These are phyloP conservation scores for Chinchilla lanigera DNA, from an alignment of 2,113 vertebrate species.

Conservation along the genomic window DNA sequence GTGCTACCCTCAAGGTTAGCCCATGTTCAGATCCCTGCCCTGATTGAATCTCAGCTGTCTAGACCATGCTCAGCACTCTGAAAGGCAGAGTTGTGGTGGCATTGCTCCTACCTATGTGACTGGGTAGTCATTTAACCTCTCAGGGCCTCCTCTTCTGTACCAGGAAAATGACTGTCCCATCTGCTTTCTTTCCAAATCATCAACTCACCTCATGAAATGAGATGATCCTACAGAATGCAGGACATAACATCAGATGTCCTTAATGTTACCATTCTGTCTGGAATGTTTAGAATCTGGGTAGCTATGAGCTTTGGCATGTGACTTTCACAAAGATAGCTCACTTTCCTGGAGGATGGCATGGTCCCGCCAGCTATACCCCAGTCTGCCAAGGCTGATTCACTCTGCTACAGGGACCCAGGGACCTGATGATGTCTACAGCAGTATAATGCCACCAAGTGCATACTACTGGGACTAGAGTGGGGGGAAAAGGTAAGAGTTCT, in stretches of 20 bases:
- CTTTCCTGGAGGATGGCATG: neutral
- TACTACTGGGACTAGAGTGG: neutral
- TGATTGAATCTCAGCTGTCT: neutral
- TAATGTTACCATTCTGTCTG: neutral
- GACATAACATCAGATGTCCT: accelerated
- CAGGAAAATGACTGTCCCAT: accelerated
- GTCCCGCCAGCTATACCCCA: too few relatives aligned
- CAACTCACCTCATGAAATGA: neutral
- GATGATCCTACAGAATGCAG: too few relatives aligned
- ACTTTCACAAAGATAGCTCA: neutral
- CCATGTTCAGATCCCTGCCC: neutral
- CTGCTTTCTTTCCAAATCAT: neutral
- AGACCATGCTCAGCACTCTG: neutral
- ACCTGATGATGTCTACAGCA: neutral
- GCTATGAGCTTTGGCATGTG: neutral
- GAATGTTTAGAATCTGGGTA: neutral
- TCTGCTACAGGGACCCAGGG: neutral
- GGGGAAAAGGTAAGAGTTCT: neutral
- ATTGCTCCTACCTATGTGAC: neutral
- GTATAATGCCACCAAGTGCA: neutral
- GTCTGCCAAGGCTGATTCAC: neutral
- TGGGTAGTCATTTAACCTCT: neutral
- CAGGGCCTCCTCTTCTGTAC: neutral
- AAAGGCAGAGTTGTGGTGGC: neutral
- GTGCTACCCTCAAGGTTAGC: neutral